Percentiles rank a stretch among this genome's conserved stretches.
These are phyloP conservation scores for Cirrhinus mrigala DNA, from an alignment of 2,797 vertebrate species.

Conservation along the genomic window DNA sequence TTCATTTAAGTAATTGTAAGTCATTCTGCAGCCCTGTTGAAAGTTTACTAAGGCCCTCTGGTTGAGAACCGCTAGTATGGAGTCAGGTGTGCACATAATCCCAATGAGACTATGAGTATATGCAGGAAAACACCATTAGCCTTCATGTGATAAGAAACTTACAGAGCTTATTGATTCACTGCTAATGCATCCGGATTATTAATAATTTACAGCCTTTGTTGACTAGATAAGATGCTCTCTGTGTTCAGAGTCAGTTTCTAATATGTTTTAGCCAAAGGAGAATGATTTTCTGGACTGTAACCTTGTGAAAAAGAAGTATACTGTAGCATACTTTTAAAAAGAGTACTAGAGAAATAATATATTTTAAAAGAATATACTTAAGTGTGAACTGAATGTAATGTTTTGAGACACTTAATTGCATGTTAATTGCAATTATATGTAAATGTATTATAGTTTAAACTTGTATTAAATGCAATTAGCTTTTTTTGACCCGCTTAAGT, in stretches of 20 bases:
- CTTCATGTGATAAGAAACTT: neutral
- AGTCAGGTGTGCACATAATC: neutral
- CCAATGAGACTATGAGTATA: neutral
- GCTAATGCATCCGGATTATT: slow-evolving; percentile 28
- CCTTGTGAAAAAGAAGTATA: neutral
- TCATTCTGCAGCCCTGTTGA: neutral
- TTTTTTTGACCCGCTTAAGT: neutral
- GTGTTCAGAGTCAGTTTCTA: slow-evolving; percentile 1
- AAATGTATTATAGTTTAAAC: neutral
- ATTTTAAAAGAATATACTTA: neutral
- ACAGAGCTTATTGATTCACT: slow-evolving; percentile 11
- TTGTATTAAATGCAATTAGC: neutral
- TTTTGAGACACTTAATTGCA: neutral
- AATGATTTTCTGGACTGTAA: neutral
- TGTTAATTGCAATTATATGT: neutral
- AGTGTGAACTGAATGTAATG: too few relatives aligned
- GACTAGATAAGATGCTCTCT: neutral
- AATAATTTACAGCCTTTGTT: slow-evolving; percentile 29
- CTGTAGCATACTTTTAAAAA: neutral
- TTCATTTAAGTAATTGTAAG: neutral
- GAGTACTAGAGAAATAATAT: neutral
- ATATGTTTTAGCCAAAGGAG: neutral
- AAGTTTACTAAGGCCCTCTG: neutral
- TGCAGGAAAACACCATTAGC: slow-evolving; percentile 14
- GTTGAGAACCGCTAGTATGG: neutral